Base-by-base conservation (phyloP, 2,888 invertebrate genomes). In the Lasius platythorax region DNA sequence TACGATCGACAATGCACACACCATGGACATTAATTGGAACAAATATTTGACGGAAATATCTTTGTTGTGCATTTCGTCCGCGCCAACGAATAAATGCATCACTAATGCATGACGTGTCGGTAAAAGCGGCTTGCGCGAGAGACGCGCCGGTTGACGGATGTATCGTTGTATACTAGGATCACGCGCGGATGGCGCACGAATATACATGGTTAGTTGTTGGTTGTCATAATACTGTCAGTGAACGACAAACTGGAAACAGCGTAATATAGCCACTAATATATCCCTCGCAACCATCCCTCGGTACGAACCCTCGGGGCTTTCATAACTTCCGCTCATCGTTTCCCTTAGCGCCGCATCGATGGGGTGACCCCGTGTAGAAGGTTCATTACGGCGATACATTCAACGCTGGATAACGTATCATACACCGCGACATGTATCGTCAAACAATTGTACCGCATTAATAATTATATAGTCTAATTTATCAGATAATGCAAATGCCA, bases 211-310 rank as follows among this genome's bases (percentile, higher is more conserved):
- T 87, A 87, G 82, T 82, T 53, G 67, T 63, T 61, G 64, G 74
- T 83, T 70, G 81, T 67, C 76, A 73, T 81, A 85, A 84, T 85
- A 76, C 74, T n/a, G 74, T 23, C 63, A 33, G 61, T 33, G 85
- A 86, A 87, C 84, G 83, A 87, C 82, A 84, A 85, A 85, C 83
- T 87, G 83, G 78, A 90, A 91, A 87, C 85, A 79, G 70, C 84
- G 90, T 88, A 87, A 92, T 90, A 89, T 89, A 85, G 87, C 86
- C 84, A 81, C 87, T 90, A 90, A 92, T 92, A 61, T 58, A 89
- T 87, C 85, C 70, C 83, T 75, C 79, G 67, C 61, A 58, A 66
- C 66, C 67, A 56, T 53, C 66, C 61, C 70, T 64, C 58, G 58
- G 37, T 37, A 73, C 73, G 82, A 79, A 85, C 90, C 89, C 89